phyloP scores from a whole-genome alignment of 2,888 invertebrate genomes.

The Octonoba sinensis region DNA sequence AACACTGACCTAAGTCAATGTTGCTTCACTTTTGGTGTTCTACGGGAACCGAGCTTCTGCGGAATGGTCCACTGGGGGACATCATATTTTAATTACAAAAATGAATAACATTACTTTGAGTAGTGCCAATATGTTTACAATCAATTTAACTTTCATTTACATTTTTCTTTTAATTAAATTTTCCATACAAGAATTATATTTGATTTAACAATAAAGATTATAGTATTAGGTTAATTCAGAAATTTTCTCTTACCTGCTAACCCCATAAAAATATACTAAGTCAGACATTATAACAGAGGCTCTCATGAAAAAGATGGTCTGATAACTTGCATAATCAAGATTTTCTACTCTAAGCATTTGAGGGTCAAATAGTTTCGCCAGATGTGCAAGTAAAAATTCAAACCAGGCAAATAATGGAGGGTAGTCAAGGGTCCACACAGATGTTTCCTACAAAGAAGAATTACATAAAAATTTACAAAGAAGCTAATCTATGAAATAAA shows the following conservation, averaged over 20 bases:
- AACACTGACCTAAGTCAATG: too few species aligned
- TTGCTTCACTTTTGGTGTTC: too few species aligned
- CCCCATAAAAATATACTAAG: slow-evolving; percentile 82
- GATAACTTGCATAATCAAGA: slow-evolving; percentile 83
- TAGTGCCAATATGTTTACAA: too few species aligned
- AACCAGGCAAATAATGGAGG: slow-evolving; percentile 98
- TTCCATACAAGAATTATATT: too few species aligned
- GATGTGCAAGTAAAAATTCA: slow-evolving; percentile 84
- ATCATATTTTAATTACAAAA: too few species aligned
- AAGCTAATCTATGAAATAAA: neutral
- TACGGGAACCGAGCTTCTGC: too few species aligned
- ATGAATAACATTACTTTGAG: too few species aligned
- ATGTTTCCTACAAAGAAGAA: slow-evolving; percentile 75
- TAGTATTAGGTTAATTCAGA: neutral
- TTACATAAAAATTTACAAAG: neutral
- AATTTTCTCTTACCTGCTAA: slow-evolving; percentile 77
- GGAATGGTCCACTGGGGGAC: too few species aligned
- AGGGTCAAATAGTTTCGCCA: slow-evolving; percentile 83
- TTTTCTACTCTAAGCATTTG: slow-evolving; percentile 86
- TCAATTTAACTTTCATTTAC: too few species aligned
- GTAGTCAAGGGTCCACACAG: slow-evolving; percentile 99
- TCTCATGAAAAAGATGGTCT: slow-evolving; percentile 89
- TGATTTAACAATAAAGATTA: too few species aligned
- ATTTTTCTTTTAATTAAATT: too few species aligned
- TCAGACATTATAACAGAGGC: slow-evolving; percentile 90